Conservation (phyloP, 2,113 vertebrate genomes). For the Nannobrachium achirus region DNA sequence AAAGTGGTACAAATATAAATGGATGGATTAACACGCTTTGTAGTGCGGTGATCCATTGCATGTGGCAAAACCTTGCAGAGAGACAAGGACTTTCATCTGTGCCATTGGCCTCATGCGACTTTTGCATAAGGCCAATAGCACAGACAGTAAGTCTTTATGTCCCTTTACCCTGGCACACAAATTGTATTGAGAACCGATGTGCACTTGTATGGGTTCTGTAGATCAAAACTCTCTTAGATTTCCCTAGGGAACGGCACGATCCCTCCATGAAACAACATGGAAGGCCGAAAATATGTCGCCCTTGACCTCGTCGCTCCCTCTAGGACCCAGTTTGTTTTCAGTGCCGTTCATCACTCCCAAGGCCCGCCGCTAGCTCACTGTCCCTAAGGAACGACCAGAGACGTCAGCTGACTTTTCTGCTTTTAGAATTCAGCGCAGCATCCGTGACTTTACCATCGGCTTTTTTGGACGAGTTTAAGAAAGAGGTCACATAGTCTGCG, state of each 20-base stretch:
- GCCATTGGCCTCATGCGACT: background rate
- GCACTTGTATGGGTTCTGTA: slow-evolving; percentile 3
- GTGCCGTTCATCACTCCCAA: slow-evolving; percentile 46
- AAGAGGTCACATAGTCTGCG: slow-evolving; percentile 25
- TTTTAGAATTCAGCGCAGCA: slow-evolving; percentile 67
- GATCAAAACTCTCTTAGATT: slow-evolving; percentile 28
- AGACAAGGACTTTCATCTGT: background rate
- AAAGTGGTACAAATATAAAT: too few species aligned
- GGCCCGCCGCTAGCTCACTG: slow-evolving; percentile 25
- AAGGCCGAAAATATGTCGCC: slow-evolving; percentile 66
- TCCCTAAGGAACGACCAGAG: slow-evolving; percentile 51
- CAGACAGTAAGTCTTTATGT: slow-evolving; percentile 1
- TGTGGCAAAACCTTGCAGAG: background rate
- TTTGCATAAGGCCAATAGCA: background rate
- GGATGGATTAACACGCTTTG: too few species aligned
- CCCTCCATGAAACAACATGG: slow-evolving; percentile 44
- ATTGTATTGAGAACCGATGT: background rate
- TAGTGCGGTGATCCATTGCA: too few species aligned
- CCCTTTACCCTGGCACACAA: background rate
- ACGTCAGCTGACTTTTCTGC: slow-evolving; percentile 67
- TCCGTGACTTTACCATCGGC: slow-evolving; percentile 55
- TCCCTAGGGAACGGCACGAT: slow-evolving; percentile 22
- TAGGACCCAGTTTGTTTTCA: slow-evolving; percentile 51
- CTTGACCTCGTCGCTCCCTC: slow-evolving; percentile 55
- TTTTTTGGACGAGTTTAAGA: slow-evolving; percentile 49